Base-by-base conservation (phyloP, 2,797 vertebrate genomes). In the Diplodus puntazzo region DNA sequence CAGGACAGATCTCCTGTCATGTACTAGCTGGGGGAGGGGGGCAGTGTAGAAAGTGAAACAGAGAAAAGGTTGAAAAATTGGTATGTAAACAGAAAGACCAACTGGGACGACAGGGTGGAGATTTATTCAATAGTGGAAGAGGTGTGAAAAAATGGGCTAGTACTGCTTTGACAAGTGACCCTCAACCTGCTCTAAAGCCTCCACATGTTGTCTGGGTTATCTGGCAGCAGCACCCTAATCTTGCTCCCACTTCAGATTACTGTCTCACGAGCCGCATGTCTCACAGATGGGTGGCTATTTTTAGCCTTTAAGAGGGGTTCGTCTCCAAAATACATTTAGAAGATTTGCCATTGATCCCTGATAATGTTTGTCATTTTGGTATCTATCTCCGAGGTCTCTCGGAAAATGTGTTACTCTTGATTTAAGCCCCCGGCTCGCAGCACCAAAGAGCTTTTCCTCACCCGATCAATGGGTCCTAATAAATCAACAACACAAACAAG, bases 161-260 rank as follows among this genome's bases (percentile, higher is more conserved):
- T 34, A 21, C 63, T 64, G 34, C 42, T 45, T 43, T 57, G n/a
- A 34, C 6, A 7, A n/a, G 57, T 70, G 77, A 63, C 60, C 53
- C 45, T 64, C 46, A 49, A 23, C 30, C 42, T 17, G 11, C 45
- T 50, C 27, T 78, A 75, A 73, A 76, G 30, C 66, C 54, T 82
- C 83, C 79, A 87, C 77, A 81, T 87, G 75, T 79, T 73, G 65
- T 79, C 21, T 77, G 75, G 67, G 70, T 85, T 72, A 78, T 82
- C 78, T 63, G 59, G 8, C 62, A 48, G 50, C 61, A 48, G 27
- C 23, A 10, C 11, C 48, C 50, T 54, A 64, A 61, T 69, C 69
- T 58, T 42, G 3, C 52, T 34, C 14, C 54, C 45, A 20, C 42
- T 62, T 68, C n/a, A 61, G 55, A 23, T 45, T 45, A 39, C 55